Conservation (phyloP, 2,797 vertebrate species). For the Platyrinchus mystaceus region DNA sequence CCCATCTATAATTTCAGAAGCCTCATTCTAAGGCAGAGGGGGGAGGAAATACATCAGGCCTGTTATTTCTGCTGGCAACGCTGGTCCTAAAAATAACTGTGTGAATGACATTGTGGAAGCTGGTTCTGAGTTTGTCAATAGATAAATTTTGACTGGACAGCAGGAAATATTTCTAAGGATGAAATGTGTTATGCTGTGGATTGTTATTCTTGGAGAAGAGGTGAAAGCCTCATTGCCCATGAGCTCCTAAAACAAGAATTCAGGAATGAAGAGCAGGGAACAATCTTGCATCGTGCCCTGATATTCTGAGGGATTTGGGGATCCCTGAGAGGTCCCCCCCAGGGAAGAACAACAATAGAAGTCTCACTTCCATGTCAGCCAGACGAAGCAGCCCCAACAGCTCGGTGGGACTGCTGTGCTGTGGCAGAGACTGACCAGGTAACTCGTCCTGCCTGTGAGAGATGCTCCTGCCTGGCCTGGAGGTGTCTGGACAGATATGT, state of each 20-base stretch:
- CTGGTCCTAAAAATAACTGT: conserved; percentile 1
- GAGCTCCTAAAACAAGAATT: neutral
- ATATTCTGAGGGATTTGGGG: neutral
- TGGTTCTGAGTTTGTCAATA: neutral
- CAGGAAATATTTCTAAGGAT: neutral
- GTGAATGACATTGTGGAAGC: neutral
- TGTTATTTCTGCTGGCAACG: conserved; percentile 20
- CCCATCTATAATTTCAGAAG: conserved; percentile 38
- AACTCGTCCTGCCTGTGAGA: neutral
- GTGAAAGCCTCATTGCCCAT: neutral
- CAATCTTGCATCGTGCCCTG: neutral
- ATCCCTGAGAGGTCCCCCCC: neutral
- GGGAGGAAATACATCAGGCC: neutral
- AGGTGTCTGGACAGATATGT: neutral
- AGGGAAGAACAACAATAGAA: neutral
- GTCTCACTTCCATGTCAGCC: neutral
- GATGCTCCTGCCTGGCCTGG: neutral
- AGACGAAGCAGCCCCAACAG: neutral
- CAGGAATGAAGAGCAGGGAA: neutral
- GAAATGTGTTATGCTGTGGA: neutral
- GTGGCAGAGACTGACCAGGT: neutral
- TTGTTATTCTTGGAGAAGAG: neutral
- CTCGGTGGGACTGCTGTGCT: neutral
- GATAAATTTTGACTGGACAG: conserved; percentile 13
- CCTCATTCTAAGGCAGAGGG: neutral